phyloP scores from a whole-genome alignment of 2,797 vertebrate genomes.

The Artibeus jamaicensis region DNA sequence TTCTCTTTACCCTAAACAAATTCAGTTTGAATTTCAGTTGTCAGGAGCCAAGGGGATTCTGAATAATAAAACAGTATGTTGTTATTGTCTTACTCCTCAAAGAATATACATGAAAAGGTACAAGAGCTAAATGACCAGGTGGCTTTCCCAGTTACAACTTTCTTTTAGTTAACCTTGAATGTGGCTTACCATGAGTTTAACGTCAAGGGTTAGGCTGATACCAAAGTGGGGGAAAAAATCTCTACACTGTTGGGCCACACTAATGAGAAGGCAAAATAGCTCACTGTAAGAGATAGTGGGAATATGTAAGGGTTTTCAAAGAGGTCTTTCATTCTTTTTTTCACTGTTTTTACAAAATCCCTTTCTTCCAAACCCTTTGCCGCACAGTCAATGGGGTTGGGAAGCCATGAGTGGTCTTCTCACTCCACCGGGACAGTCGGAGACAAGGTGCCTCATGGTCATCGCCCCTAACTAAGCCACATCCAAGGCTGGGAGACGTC shows the following conservation, averaged over 20 bases:
- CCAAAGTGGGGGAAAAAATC: not conserved
- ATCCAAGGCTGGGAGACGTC: constrained; percentile 44
- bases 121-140: not conserved
- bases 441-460: constrained; percentile 36
- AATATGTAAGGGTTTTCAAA: constrained; percentile 59
- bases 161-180: not conserved
- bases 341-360: constrained; percentile 47
- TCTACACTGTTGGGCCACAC: constrained; percentile 30
- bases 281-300: constrained; percentile 25
- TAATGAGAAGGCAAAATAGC: constrained; percentile 44
- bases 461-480: constrained; percentile 36
- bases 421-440: not conserved
- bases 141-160: constrained; percentile 18
- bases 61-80: not conserved
- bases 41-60: not conserved
- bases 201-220: constrained; percentile 39
- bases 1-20: not conserved
- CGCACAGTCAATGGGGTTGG: constrained; percentile 49
- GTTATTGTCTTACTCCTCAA: constrained; percentile 1
- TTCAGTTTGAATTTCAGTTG: not conserved
- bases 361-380: constrained; percentile 52
- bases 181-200: not conserved
- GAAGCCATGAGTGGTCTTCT: constrained; percentile 8
- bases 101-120: constrained; percentile 5
- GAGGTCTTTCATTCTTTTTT: constrained; percentile 39